phyloP scores from a whole-genome alignment of 2,888 invertebrate species.

The Habroteleia sp. region DNA sequence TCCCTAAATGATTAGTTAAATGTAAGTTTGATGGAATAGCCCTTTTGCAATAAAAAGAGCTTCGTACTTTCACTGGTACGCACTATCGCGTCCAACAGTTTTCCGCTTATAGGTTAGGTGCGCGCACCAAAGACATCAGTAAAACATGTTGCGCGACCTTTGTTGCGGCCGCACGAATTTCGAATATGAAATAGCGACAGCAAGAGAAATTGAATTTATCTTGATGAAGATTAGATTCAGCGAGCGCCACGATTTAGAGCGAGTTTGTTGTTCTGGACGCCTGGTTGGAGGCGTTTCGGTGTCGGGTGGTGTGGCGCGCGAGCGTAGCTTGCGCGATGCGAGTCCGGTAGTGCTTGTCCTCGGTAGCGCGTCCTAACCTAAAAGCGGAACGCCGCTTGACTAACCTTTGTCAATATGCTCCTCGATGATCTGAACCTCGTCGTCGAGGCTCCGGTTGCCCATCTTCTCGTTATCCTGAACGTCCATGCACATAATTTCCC shows the following conservation, averaged over 20 bases:
- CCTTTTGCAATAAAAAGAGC: too few relatives aligned
- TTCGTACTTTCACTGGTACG: slow-evolving; percentile 13
- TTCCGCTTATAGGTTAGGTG: slow-evolving; percentile 4
- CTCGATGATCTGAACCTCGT: slow-evolving; percentile 78
- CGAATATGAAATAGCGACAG: too few relatives aligned
- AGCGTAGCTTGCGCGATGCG: too few relatives aligned
- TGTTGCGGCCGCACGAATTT: too few relatives aligned
- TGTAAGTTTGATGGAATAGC: too few relatives aligned
- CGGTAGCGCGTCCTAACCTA: slow-evolving; percentile 49
- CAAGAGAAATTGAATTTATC: too few relatives aligned
- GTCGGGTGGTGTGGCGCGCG: neutral
- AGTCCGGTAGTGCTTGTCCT: too few relatives aligned
- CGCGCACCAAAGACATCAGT: neutral
- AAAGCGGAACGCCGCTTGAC: slow-evolving; percentile 28
- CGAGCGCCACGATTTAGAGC: too few relatives aligned
- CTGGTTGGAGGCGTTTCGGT: too few relatives aligned
- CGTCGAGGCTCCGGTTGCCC: slow-evolving; percentile 77
- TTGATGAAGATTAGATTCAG: too few relatives aligned
- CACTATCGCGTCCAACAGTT: slow-evolving; percentile 10
- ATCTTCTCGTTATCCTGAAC: slow-evolving; percentile 78
- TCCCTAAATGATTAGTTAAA: too few relatives aligned
- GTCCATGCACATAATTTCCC: slow-evolving; percentile 80
- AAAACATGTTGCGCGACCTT: neutral
- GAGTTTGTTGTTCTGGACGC: too few relatives aligned
- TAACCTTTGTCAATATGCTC: slow-evolving; percentile 75